A percentile compares a stretch with the other conserved stretches of the same genome.
These are phyloP conservation scores for Craseonycteris thonglongyai DNA, from an alignment of 2,113 vertebrate genomes.

Conservation along the genomic window DNA sequence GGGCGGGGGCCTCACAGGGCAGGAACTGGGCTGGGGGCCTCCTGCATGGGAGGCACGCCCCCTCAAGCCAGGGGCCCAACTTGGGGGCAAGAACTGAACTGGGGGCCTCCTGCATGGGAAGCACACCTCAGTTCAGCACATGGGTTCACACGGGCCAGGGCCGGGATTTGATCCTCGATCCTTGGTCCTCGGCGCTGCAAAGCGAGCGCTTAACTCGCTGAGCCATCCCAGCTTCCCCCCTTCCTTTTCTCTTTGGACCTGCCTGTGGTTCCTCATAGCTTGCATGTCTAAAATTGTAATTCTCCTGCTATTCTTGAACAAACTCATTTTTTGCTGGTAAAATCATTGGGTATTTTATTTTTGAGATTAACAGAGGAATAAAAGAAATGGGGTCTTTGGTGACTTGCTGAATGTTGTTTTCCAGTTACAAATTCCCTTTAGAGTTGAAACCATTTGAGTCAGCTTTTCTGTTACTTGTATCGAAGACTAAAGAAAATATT, in stretches of 20 bases:
- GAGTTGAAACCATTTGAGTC: neutral
- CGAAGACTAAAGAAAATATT: neutral
- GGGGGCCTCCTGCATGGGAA: no score
- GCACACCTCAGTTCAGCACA: no score
- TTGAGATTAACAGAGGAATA: neutral
- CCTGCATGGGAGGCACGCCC: no score
- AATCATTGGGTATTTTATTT: neutral
- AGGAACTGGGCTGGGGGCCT: no score
- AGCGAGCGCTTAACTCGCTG: no score
- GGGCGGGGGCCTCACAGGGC: no score
- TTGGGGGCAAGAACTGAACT: no score
- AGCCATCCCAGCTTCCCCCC: no score
- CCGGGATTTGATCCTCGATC: no score
- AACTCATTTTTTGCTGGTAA: neutral
- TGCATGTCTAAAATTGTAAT: neutral
- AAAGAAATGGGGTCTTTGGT: neutral
- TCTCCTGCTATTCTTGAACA: neutral
- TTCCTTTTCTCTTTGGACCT: neutral
- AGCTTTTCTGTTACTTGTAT: slow-evolving; percentile 6
- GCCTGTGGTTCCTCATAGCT: neutral
- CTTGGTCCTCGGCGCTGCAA: no score
- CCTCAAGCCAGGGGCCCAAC: no score
- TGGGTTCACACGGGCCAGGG: no score
- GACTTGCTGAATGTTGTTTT: neutral
- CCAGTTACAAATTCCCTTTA: neutral